Percentiles rank a stretch among this genome's conserved stretches.
phyloP scores from a whole-genome alignment of 2,888 invertebrate species.

The Acanthoscelides obtectus region DNA sequence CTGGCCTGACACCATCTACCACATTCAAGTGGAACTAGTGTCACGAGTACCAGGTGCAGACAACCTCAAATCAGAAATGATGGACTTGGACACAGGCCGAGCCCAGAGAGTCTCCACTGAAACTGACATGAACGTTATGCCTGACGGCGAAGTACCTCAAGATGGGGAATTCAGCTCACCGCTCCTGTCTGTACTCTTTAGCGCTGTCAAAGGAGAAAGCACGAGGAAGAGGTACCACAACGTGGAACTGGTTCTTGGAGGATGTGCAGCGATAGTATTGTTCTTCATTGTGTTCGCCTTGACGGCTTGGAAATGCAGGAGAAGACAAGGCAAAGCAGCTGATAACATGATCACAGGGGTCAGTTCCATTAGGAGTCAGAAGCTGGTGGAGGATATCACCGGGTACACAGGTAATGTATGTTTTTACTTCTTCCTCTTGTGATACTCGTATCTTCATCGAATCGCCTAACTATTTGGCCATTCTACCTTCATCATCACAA shows the following conservation, averaged over 20 bases:
- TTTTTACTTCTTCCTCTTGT: conserved; percentile 15
- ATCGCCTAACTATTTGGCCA: too few relatives aligned
- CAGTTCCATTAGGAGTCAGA: conserved; percentile 57
- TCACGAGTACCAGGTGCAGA: conserved; percentile 58
- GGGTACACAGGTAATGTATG: conserved; percentile 31
- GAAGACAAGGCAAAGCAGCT: conserved; percentile 51
- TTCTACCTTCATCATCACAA: too few relatives aligned
- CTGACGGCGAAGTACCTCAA: conserved; percentile 40
- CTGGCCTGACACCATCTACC: conserved; percentile 77
- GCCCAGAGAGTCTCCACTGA: conserved; percentile 62
- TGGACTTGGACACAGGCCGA: conserved; percentile 61
- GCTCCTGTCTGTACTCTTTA: conserved; percentile 58
- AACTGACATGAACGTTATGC: conserved; percentile 56
- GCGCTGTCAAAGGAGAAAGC: conserved; percentile 59
- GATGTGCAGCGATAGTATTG: conserved; percentile 52
- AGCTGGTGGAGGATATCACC: conserved; percentile 57
- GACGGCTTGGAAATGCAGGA: conserved; percentile 55
- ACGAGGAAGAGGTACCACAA: conserved; percentile 53
- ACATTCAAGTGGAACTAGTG: conserved; percentile 70
- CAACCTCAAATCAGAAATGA: conserved; percentile 60
- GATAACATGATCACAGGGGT: conserved; percentile 58
- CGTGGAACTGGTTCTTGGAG: conserved; percentile 57
- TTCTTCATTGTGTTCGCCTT: conserved; percentile 52
- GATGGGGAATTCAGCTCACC: conserved; percentile 50
- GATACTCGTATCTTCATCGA: background rate